phyloP scores from a whole-genome alignment of 2,797 vertebrate species.

The Sternotherus odoratus region DNA sequence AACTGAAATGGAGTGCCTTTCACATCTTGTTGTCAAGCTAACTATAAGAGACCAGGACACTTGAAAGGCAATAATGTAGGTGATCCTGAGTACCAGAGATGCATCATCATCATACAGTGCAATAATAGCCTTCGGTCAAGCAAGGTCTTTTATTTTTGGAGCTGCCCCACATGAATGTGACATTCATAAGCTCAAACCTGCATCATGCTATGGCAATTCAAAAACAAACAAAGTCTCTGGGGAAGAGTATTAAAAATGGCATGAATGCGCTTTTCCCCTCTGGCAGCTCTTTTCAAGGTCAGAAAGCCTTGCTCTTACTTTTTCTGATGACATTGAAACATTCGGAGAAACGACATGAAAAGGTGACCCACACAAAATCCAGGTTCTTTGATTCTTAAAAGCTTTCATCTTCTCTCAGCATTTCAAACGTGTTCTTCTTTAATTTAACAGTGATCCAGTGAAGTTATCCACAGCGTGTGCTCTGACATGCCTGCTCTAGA shows the following conservation, averaged over 20 bases:
- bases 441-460: not conserved
- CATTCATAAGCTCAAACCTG: slow-evolving; percentile 64
- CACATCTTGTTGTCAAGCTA: not conserved
- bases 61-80: slow-evolving; percentile 75
- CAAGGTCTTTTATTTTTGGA: slow-evolving; percentile 74
- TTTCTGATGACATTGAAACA: slow-evolving; percentile 64
- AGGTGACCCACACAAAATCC: slow-evolving; percentile 22
- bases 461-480: not conserved
- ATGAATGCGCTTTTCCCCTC: slow-evolving; percentile 59
- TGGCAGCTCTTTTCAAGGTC: slow-evolving; percentile 70
- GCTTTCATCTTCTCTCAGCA: slow-evolving; percentile 20
- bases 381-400: slow-evolving; percentile 38
- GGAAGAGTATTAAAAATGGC: slow-evolving; percentile 61
- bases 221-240: slow-evolving; percentile 19
- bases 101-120: slow-evolving; percentile 23
- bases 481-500: not conserved
- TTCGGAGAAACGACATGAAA: not conserved
- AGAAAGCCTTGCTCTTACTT: slow-evolving; percentile 49
- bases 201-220: slow-evolving; percentile 11
- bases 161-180: slow-evolving; percentile 60
- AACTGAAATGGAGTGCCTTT: slow-evolving; percentile 29
- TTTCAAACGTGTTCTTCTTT: slow-evolving; percentile 34
- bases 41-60: slow-evolving; percentile 43
- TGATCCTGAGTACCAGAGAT: slow-evolving; percentile 1
- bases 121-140: slow-evolving; percentile 41